phyloP scores from a whole-genome alignment of 2,797 vertebrate genomes.

The Macropodus opercularis region DNA sequence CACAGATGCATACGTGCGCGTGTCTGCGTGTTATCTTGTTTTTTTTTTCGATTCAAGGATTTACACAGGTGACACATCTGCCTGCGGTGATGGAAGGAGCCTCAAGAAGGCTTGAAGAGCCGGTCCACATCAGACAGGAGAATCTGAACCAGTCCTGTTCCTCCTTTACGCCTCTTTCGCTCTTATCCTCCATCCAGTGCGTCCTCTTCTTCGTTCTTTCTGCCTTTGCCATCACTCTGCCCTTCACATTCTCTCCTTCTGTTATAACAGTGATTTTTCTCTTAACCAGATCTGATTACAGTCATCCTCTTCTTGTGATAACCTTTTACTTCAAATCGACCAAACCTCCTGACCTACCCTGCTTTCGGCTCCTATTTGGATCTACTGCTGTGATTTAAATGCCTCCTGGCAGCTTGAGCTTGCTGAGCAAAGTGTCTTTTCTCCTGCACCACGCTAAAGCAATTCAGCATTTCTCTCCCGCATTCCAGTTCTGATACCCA shows the following conservation, averaged over 20 bases:
- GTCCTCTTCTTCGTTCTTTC: slow-evolving; percentile 30
- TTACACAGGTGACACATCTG: slow-evolving; percentile 17
- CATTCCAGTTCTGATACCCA: slow-evolving; percentile 46
- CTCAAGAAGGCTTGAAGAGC: slow-evolving; percentile 29
- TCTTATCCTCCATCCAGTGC: background rate
- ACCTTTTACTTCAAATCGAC: slow-evolving; percentile 79
- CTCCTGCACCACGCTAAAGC: slow-evolving; percentile 42
- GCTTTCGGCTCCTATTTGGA: slow-evolving; percentile 75
- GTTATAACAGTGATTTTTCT: slow-evolving; percentile 62
- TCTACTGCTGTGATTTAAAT: slow-evolving; percentile 78
- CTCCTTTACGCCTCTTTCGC: too few relatives aligned
- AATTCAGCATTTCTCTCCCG: slow-evolving; percentile 71
- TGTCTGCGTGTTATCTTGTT: too few relatives aligned
- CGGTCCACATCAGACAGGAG: slow-evolving; percentile 23
- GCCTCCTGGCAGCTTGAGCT: slow-evolving; percentile 71
- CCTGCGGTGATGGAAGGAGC: slow-evolving; percentile 29
- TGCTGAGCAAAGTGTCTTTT: slow-evolving; percentile 74
- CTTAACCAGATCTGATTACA: slow-evolving; percentile 74
- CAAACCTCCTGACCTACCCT: slow-evolving; percentile 72
- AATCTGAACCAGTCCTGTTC: too few relatives aligned
- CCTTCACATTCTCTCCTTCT: slow-evolving; percentile 49
- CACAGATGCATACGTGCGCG: background rate
- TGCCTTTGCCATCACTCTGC: slow-evolving; percentile 44
- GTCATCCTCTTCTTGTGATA: slow-evolving; percentile 65
- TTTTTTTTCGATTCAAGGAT: too few relatives aligned